Conservation (phyloP, 2,797 vertebrate species). For the Molossus molossus region DNA sequence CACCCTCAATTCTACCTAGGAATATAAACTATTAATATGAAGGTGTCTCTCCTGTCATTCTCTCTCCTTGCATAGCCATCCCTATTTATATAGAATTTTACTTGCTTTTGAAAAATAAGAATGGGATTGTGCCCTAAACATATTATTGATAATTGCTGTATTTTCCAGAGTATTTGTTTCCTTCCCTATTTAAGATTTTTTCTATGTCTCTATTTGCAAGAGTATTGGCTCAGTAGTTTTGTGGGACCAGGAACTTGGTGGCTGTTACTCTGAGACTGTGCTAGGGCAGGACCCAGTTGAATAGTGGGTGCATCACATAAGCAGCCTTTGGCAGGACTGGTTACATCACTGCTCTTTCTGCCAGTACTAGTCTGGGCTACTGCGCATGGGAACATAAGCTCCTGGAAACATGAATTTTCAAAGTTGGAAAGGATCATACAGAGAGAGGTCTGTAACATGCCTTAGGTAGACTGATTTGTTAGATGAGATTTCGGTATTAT, state of each 20-base stretch:
- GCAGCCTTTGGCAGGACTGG: neutral
- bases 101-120: neutral
- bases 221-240: neutral
- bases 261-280: neutral
- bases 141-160: neutral
- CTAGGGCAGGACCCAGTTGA: neutral
- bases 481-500: neutral
- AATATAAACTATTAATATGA: neutral
- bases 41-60: neutral
- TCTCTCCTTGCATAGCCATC: neutral
- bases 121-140: neutral
- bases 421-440: neutral
- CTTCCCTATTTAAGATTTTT: neutral
- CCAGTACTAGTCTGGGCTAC: neutral
- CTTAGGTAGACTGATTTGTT: neutral
- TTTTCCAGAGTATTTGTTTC: neutral
- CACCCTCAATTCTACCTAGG: neutral
- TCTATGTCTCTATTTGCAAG: neutral
- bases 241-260: neutral
- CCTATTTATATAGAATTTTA: neutral
- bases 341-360: neutral
- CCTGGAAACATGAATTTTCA: neutral
- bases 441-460: neutral
- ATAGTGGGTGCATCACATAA: too few relatives aligned
- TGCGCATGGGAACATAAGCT: neutral